Base-by-base conservation (phyloP, 1,140 invertebrate species). In the Lycorma delicatula region DNA sequence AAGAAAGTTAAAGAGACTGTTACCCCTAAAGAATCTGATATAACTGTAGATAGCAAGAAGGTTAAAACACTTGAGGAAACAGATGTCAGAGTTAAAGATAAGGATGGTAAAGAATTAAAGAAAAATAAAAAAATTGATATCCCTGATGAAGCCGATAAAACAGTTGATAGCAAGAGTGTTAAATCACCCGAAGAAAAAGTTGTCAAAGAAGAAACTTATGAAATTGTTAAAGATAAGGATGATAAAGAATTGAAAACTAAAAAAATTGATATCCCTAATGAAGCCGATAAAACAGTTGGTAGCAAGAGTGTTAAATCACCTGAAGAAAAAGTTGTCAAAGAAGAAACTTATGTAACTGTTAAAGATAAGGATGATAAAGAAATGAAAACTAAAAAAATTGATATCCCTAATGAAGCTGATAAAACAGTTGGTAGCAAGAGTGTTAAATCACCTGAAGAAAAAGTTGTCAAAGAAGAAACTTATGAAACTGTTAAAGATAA, bases 221-320 rank as follows among this genome's bases (percentile, higher is more conserved):
- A 9, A 34, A 9, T n/a, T 34, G 31, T 34, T 34, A 9, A 34
- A 34, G 31, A 9, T 9, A n/a, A 9, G 31, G 41, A 44, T 20
- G 41, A 44, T 20, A 44, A 20, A 20, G 11, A 16, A 20, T 7
- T 44, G 18, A 16, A 44, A 13, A 50, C 26, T 26, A 34, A 41
- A 41, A 23, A 51, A 44, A 47, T 59, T 25, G 27, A 53, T 20
- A 34, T 20, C 13, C 18, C 60, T 29, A 60, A 49, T 36, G 55
- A 44, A 18, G 50, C 46, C 29, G 56, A 48, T 53, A 51, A 50
- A 58, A 56, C 36, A 16, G 27, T 31, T 12, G 56, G 51, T 22
- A n/a, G n/a, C n/a, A n/a, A n/a, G n/a, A n/a, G n/a, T n/a, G n/a
- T n/a, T n/a, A n/a, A n/a, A n/a, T n/a, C n/a, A n/a, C n/a, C n/a